Evolutionary conservation across 2,113 vertebrate species (phyloP).

Genomic region (Cepphus grylle): DNA sequence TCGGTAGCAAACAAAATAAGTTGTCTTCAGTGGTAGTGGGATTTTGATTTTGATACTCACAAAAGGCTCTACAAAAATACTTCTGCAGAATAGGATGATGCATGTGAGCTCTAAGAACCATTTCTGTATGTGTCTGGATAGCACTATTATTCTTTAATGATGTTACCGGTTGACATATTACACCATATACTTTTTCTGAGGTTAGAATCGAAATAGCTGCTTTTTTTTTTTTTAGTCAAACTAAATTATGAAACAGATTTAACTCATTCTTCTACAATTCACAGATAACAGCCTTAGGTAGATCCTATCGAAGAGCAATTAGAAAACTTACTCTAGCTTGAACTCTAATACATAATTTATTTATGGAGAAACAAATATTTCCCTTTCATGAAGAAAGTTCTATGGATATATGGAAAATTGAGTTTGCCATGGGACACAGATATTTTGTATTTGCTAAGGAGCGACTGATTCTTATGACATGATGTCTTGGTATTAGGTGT

Average conservation of each 20-base stretch:
- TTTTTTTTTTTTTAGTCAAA: background rate
- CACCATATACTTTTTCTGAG: background rate
- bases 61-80: background rate
- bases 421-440: background rate
- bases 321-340: background rate
- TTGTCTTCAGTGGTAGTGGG: background rate
- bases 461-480: background rate
- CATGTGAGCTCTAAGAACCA: background rate
- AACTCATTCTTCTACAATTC: background rate
- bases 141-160: background rate
- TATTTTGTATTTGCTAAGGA: background rate
- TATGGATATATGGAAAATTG: background rate
- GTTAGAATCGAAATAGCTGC: background rate
- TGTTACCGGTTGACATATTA: background rate
- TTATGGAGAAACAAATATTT: slow-evolving; percentile 78
- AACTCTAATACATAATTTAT: background rate
- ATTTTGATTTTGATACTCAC: background rate
- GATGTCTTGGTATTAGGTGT: background rate
- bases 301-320: background rate
- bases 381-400: slow-evolving; percentile 59
- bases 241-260: background rate
- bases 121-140: background rate
- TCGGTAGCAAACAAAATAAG: background rate
- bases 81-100: background rate
- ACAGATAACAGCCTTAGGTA: background rate